A percentile compares a stretch with the other conserved stretches of the same genome.
These are phyloP conservation scores for Eriosoma lanigerum DNA, from an alignment of 1,140 invertebrate genomes.

Conservation along the genomic window DNA sequence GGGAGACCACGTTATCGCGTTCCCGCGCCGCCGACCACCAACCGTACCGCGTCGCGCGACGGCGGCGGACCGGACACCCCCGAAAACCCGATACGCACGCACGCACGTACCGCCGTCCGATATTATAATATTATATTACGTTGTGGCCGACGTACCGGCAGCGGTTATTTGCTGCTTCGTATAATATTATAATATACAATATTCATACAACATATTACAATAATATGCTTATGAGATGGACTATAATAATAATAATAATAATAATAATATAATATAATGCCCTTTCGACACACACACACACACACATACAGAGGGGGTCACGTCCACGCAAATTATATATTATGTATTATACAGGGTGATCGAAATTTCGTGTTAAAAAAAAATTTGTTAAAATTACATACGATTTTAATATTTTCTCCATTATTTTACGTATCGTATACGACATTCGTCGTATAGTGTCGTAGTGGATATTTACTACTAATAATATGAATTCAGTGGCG, in stretches of 20 bases:
- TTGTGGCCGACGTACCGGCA: background rate
- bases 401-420: too few species aligned
- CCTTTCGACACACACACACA: conserved; percentile 2
- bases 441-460: too few species aligned
- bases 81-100: conserved; percentile 41
- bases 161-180: background rate
- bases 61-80: conserved; percentile 30
- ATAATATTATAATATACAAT: background rate
- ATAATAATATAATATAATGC: too few species aligned
- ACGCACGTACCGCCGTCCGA: background rate
- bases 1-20: conserved; percentile 43
- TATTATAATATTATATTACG: conserved; percentile 35
- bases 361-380: too few species aligned
- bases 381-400: too few species aligned
- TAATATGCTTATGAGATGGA: background rate
- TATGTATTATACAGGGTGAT: too few species aligned
- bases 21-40: conserved; percentile 10
- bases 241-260: background rate
- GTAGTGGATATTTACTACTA: too few species aligned
- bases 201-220: conserved; percentile 19
- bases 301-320: background rate
- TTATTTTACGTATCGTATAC: too few species aligned
- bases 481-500: too few species aligned
- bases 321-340: background rate
- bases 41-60: background rate